phyloP scores from a whole-genome alignment of 2,888 invertebrate genomes.

The Sarcophaga rosellei region DNA sequence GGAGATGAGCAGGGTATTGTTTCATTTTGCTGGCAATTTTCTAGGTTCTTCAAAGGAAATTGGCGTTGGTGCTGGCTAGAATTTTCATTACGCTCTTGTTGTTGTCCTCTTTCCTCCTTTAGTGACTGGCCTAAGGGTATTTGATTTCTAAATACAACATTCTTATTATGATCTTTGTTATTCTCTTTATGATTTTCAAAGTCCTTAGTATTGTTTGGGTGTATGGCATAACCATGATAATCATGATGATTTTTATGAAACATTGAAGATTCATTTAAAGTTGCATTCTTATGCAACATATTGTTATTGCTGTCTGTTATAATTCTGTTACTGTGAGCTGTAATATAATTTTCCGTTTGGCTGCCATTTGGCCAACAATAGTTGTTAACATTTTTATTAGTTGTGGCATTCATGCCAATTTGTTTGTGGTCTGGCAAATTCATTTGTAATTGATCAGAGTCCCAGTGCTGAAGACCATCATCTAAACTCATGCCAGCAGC shows the following conservation, averaged over 20 bases:
- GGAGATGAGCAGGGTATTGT: background rate
- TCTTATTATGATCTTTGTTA: slow-evolving; percentile 3
- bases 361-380: slow-evolving; percentile 35
- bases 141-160: slow-evolving; percentile 62
- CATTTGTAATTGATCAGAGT: slow-evolving; percentile 54
- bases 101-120: background rate
- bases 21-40: background rate
- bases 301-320: slow-evolving; percentile 19
- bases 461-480: slow-evolving; percentile 31
- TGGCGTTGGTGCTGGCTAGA: slow-evolving; percentile 36
- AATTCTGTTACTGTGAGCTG: slow-evolving; percentile 11
- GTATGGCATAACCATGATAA: background rate
- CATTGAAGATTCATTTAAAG: slow-evolving; percentile 27
- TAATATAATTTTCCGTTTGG: slow-evolving; percentile 64
- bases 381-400: slow-evolving; percentile 51
- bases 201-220: slow-evolving; percentile 6
- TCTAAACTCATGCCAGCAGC: background rate
- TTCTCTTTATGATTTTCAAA: slow-evolving; percentile 14
- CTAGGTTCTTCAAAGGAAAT: slow-evolving; percentile 5
- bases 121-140: slow-evolving; percentile 71
- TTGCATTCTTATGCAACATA: slow-evolving; percentile 43
- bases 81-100: slow-evolving; percentile 44
- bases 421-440: slow-evolving; percentile 36
- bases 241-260: background rate
- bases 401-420: slow-evolving; percentile 31